Conservation (phyloP, 1,140 invertebrate genomes). For the Phymorhynchus buccinoides region DNA sequence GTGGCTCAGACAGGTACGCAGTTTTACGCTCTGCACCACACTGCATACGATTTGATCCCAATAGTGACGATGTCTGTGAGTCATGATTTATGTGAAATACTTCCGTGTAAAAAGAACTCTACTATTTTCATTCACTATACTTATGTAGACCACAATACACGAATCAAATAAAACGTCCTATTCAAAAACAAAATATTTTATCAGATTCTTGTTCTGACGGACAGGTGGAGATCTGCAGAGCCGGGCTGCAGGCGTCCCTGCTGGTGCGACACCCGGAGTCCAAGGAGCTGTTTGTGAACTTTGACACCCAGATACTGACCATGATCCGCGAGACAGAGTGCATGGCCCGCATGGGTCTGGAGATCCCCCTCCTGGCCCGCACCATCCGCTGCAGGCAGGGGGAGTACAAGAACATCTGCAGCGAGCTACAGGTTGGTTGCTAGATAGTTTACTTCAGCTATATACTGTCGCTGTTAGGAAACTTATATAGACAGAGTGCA, state of each 20-base stretch:
- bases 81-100: too few relatives aligned
- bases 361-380: slow-evolving; percentile 79
- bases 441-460: too few relatives aligned
- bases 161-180: too few relatives aligned
- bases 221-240: slow-evolving; percentile 70
- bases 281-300: slow-evolving; percentile 73
- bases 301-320: slow-evolving; percentile 72
- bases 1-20: slow-evolving; percentile 83
- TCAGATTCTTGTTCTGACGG: too few relatives aligned
- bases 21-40: too few relatives aligned
- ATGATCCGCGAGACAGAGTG: slow-evolving; percentile 90
- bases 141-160: too few relatives aligned
- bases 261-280: slow-evolving; percentile 71
- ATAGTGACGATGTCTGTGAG: too few relatives aligned
- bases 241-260: slow-evolving; percentile 69
- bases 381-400: slow-evolving; percentile 81
- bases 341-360: slow-evolving; percentile 85
- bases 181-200: too few relatives aligned
- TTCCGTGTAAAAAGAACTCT: too few relatives aligned
- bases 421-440: slow-evolving; percentile 78
- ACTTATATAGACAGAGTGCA: slow-evolving; percentile 90
- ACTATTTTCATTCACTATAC: too few relatives aligned
- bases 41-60: too few relatives aligned
- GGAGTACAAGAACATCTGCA: slow-evolving; percentile 85
- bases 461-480: too few relatives aligned